These are phyloP conservation scores for Malaclemys terrapin DNA, from an alignment of 2,113 vertebrate genomes.

Conservation along the genomic window DNA sequence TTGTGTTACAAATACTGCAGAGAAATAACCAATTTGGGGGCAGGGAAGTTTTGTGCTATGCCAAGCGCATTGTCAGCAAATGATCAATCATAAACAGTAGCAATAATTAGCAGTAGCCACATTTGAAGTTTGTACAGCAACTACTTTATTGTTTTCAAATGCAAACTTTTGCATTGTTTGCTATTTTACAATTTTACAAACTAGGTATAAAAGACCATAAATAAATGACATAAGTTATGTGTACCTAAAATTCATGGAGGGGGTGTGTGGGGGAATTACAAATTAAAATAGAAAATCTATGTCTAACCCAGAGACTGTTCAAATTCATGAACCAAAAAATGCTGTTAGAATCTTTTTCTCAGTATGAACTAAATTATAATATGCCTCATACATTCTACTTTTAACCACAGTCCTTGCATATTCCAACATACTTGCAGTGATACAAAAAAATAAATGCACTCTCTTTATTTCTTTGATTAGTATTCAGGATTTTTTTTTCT, in stretches of 20 bases:
- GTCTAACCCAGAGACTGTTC: constrained; percentile 86
- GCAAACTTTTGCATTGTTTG: constrained; percentile 93
- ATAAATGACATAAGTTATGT: constrained; percentile 99
- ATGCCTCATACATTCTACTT: constrained; percentile 94
- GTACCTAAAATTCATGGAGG: constrained; percentile 93
- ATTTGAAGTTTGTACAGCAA: constrained; percentile 83
- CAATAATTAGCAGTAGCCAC: constrained; percentile 6
- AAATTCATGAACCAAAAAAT: constrained; percentile 86
- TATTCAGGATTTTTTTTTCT: constrained; percentile 73
- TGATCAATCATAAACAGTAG: not conserved
- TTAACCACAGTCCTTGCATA: constrained; percentile 93
- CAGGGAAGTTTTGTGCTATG: not conserved
- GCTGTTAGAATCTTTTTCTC: constrained; percentile 81
- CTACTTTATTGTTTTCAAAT: constrained; percentile 98
- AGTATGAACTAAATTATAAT: constrained; percentile 91
- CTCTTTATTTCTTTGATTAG: constrained; percentile 81
- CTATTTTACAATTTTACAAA: constrained; percentile 99
- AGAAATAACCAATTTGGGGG: not conserved
- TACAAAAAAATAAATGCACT: constrained; percentile 87
- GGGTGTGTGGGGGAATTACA: constrained; percentile 69
- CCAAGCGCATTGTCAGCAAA: not conserved
- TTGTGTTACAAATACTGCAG: not conserved
- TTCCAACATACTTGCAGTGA: constrained; percentile 91
- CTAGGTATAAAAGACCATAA: constrained; percentile 99
- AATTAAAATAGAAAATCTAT: constrained; percentile 91